A percentile compares a stretch with the other conserved stretches of the same genome.
Conservation (phyloP, 1,140 invertebrate species). For the Trichonephila clavata region DNA sequence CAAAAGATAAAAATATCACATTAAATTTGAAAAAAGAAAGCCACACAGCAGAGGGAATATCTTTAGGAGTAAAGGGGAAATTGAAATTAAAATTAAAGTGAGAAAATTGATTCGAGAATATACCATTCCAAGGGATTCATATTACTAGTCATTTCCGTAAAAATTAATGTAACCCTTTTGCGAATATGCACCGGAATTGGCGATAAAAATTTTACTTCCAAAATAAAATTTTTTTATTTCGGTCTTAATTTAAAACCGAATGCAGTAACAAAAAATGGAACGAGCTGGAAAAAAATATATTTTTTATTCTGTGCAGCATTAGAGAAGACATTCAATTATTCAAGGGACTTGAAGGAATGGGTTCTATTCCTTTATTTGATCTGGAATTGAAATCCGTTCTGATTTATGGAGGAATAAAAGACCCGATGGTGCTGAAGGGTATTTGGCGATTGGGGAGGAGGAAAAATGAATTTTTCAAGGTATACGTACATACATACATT, state of each 20-base stretch:
- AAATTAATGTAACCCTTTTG: no score
- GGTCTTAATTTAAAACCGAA: neutral
- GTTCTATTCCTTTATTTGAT: slow-evolving; percentile 11
- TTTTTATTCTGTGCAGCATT: neutral
- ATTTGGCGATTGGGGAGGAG: neutral
- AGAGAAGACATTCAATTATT: slow-evolving; percentile 5
- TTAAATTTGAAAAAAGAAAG: no score
- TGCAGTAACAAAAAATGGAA: neutral
- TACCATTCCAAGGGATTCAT: no score
- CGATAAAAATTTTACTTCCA: no score
- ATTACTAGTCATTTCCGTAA: no score
- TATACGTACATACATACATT: neutral
- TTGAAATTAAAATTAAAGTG: no score
- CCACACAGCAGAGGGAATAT: no score
- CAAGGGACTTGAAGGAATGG: slow-evolving; percentile 10
- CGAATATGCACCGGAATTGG: no score
- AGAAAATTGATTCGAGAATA: no score
- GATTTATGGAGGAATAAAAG: slow-evolving; percentile 14
- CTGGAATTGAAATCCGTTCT: slow-evolving; percentile 17
- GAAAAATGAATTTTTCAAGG: slow-evolving; percentile 1
- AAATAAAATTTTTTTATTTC: no score
- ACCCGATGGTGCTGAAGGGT: neutral
- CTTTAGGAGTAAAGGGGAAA: no score
- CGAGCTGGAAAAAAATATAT: neutral
- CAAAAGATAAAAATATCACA: no score